Percentiles rank a stretch among this genome's conserved stretches.
These are phyloP conservation scores for Tokudaia muenninki DNA, from an alignment of 2,797 vertebrate species.

Conservation along the genomic window DNA sequence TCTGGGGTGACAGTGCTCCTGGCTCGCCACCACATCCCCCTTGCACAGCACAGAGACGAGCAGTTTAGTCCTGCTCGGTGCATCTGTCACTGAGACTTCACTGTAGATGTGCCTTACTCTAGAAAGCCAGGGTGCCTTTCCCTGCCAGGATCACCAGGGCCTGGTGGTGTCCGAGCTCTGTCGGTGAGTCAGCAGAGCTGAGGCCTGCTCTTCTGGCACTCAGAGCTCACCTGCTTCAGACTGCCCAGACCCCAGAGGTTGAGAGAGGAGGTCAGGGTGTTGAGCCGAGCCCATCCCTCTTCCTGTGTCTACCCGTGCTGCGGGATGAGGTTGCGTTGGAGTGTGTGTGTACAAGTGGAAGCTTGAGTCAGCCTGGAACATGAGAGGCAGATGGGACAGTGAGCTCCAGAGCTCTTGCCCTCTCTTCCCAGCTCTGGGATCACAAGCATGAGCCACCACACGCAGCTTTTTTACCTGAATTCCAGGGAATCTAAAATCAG, in stretches of 20 bases:
- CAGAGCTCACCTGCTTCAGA: background rate
- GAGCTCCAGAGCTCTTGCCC: background rate
- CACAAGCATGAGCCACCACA: background rate
- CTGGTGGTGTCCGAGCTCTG: background rate
- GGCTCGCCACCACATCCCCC: background rate
- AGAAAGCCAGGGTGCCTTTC: background rate
- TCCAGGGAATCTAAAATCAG: background rate
- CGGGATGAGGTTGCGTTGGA: background rate
- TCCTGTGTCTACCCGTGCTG: background rate
- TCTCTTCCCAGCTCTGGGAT: background rate
- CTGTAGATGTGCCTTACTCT: background rate
- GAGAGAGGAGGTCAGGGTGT: background rate
- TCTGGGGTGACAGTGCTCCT: background rate
- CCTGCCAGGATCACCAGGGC: background rate
- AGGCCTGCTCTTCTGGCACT: background rate
- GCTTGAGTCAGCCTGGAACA: background rate
- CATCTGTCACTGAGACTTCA: background rate
- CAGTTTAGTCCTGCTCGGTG: rapidly evolving
- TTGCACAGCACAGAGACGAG: background rate
- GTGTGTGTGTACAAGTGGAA: too few relatives aligned
- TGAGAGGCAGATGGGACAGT: background rate
- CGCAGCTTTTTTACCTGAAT: background rate
- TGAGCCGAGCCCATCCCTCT: background rate
- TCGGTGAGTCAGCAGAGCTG: background rate
- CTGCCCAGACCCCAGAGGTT: background rate